These are phyloP conservation scores for Sitobion miscanthi DNA, from an alignment of 1,140 invertebrate genomes.

Conservation along the genomic window DNA sequence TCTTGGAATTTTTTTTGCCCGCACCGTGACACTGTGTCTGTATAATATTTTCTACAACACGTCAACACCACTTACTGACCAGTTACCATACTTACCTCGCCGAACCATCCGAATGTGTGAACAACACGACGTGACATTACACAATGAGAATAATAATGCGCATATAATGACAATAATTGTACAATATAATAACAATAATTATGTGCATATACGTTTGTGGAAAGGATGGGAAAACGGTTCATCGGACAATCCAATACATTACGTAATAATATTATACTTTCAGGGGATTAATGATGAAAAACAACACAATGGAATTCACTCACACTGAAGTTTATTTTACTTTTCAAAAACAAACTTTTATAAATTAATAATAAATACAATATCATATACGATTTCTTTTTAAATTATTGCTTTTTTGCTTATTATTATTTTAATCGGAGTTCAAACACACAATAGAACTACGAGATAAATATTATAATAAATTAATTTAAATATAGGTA, in stretches of 20 bases:
- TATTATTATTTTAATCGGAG: constrained; percentile 12
- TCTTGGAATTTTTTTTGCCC: constrained; percentile 4
- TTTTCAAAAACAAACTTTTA: constrained; percentile 50
- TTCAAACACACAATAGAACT: constrained; percentile 44
- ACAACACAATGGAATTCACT: not conserved
- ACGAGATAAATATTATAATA: constrained; percentile 34
- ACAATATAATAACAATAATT: not conserved
- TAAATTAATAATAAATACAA: constrained; percentile 49
- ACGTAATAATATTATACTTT: not conserved
- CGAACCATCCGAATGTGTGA: not conserved
- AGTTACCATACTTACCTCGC: not conserved
- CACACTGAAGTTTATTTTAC: constrained; percentile 50
- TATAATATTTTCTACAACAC: not conserved
- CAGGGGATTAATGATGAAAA: not conserved
- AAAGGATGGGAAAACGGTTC: not conserved
- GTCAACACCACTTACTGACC: not conserved
- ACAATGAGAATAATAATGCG: not conserved
- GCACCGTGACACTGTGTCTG: not conserved
- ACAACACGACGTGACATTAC: not conserved
- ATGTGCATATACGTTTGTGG: not conserved
- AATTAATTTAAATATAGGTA: not conserved
- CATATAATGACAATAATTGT: no score
- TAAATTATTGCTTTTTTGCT: constrained; percentile 55
- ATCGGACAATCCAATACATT: not conserved
- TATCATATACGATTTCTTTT: constrained; percentile 24